phyloP scores from a whole-genome alignment of 2,797 vertebrate genomes.

The Prionace glauca region DNA sequence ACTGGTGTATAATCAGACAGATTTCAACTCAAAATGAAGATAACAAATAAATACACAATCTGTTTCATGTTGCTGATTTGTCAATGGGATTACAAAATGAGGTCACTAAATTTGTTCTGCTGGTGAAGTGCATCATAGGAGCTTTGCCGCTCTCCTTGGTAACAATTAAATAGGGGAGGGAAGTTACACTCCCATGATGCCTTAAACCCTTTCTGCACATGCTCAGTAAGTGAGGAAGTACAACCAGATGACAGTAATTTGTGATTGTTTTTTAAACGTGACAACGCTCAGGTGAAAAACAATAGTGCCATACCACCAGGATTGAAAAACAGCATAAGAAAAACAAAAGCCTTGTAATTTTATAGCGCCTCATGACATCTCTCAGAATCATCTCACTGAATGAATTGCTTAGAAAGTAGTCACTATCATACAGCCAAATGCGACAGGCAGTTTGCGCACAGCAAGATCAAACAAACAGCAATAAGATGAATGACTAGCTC shows the following conservation, averaged over 20 bases:
- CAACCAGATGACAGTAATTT: not conserved
- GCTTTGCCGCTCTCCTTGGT: not conserved
- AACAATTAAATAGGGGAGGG: not conserved
- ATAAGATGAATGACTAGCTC: not conserved
- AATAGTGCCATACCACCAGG: not conserved
- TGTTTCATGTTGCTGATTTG: not conserved
- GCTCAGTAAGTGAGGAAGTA: not conserved
- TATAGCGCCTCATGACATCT: constrained; percentile 5
- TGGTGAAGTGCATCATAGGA: not conserved
- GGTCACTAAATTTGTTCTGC: not conserved
- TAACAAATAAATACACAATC: not conserved
- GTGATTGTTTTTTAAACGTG: not conserved
- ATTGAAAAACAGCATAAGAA: not conserved
- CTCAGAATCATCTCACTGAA: constrained; percentile 4
- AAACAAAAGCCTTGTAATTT: constrained; percentile 11
- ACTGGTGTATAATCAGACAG: not conserved
- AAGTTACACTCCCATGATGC: not conserved
- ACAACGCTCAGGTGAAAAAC: not conserved
- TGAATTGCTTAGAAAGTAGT: not conserved
- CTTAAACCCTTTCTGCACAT: not conserved
- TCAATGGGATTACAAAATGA: not conserved
- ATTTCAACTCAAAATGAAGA: not conserved
- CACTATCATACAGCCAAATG: constrained; percentile 17
- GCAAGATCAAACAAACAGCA: constrained; percentile 28
- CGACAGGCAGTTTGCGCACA: constrained; percentile 34